Evolutionary conservation across 2,113 vertebrate species (phyloP).

Genomic region (Thermophis baileyi): DNA sequence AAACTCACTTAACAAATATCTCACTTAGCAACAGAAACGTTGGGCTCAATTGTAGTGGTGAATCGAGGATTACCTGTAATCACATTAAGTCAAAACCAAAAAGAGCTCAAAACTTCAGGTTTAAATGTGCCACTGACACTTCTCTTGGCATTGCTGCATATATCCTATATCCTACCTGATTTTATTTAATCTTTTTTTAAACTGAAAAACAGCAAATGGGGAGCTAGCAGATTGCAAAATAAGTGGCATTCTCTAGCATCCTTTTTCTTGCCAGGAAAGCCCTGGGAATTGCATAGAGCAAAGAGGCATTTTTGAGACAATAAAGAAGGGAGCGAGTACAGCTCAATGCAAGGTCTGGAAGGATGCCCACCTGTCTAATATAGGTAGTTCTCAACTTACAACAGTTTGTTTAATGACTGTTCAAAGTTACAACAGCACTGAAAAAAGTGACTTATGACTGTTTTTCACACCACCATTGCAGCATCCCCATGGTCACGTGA

Average conservation of each 20-base stretch:
- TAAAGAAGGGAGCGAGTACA: not conserved
- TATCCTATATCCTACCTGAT: not conserved
- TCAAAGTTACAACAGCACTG: too few relatives aligned
- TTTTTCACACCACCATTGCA: too few relatives aligned
- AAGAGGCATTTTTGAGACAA: not conserved
- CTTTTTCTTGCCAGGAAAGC: not conserved
- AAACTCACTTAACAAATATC: too few relatives aligned
- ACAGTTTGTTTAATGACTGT: too few relatives aligned
- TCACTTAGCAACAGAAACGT: too few relatives aligned
- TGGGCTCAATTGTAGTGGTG: too few relatives aligned
- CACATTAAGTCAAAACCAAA: not conserved
- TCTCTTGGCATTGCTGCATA: not conserved
- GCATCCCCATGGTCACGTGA: too few relatives aligned
- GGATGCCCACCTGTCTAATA: not conserved
- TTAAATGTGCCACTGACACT: not conserved
- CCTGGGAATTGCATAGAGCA: not conserved
- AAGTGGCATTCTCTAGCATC: not conserved
- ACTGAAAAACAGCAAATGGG: not conserved
- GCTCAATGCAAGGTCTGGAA: not conserved
- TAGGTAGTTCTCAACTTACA: too few relatives aligned
- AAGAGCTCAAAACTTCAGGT: not conserved
- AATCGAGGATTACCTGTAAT: not conserved
- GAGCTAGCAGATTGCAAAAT: not conserved
- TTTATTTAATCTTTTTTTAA: not conserved
- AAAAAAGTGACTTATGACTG: too few relatives aligned